Evolutionary conservation across 2,797 vertebrate species (phyloP), one percentile per base, ranked within the genome.

Genomic region (Sebastes vulpes): DNA sequence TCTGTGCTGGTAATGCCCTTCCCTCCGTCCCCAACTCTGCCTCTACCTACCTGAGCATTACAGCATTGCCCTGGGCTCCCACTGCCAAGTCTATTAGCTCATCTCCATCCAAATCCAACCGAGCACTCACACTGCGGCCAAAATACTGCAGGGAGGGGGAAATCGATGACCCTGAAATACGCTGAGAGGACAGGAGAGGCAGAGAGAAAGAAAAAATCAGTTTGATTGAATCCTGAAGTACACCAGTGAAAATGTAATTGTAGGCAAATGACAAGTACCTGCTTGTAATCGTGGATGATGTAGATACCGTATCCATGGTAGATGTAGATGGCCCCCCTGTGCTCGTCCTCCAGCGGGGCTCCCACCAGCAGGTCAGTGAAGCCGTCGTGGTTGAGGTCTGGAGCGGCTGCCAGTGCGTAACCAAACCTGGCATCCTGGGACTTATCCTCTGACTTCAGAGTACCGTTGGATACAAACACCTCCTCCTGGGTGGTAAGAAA

Each of bases 281-380:
- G 97, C 89, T 96, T 97, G 81, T 94, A 95, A 1, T 71, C 85
- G 14, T 96, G 97, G 78, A 89, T 91, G 46, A 98, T 78, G 65
- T 96, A 92, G 85, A 92, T 96, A 0, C 91, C 93, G 3, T 95
- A 77, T 0, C 97, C 96, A 0, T 99, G 98, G 91, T 97, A 99
- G 25, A 99, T 65, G 25, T 99, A 99, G 20, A 99, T 58, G 0
- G 98, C 98, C 1, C 98, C 98, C 0, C 82, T 95, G 92, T 99
- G 98, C 5, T 95, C 97, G 1, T 99, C 98, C 90, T 99, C 98
- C 75, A 99, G 91, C 0, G 98, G 98, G 0, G 98, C 98, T 0
- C 98, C 98, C 65, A 99, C 97, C 68, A 97, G 92, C 65, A 95
- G 95, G 46, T 99, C 98, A 0, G 89, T 91, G 64, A 96, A 96